Base-by-base conservation (phyloP, 2,113 vertebrate genomes). In the Coracopsis vasa region DNA sequence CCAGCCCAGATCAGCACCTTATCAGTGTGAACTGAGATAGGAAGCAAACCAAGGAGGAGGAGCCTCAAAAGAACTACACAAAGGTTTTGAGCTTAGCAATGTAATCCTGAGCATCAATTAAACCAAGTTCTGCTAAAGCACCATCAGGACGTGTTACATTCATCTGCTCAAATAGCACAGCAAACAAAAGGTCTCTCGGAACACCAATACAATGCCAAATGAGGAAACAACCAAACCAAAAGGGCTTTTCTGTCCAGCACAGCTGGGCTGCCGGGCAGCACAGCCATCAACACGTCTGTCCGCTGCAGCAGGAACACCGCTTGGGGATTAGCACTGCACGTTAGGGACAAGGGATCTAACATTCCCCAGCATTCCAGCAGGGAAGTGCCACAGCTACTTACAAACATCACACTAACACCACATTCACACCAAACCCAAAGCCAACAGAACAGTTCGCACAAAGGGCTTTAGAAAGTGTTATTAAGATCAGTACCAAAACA, bases 181-280 rank as follows among this genome's bases (percentile, higher is more conserved):
- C 31, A 39, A 90, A 73, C 53, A 77, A 86, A 80, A 86, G 18
- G 53, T 72, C 54, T 88, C 73, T 86, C 72, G 60, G 60, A 90
- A 58, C 29, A 50, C 23, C 47, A 79, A 56, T 15, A 48, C 12
- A 66, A 83, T 51, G 39, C n/a, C 47, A 80, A 51, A 84, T 24
- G 39, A 90, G 39, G 67, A 91, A 79, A 88, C 35, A 77, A 7
- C 2, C 45, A 41, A 94, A 92, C 56, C 29, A 9, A 41, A 80
- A 35, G 42, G 31, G 53, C 7, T 64, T 53, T 65, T 79, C 48
- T 80, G 21, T 15, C 70, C 42, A 71, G 66, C 71, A 61, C 48
- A 88, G 72, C 73, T 28, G 58, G 41, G 47, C 71, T 60, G 28
- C 73, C 18, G 9, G 41, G 77, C 77, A 92, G 77, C 80, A 81